phyloP scores from a whole-genome alignment of 2,888 invertebrate species.

The Drosophila mimica region DNA sequence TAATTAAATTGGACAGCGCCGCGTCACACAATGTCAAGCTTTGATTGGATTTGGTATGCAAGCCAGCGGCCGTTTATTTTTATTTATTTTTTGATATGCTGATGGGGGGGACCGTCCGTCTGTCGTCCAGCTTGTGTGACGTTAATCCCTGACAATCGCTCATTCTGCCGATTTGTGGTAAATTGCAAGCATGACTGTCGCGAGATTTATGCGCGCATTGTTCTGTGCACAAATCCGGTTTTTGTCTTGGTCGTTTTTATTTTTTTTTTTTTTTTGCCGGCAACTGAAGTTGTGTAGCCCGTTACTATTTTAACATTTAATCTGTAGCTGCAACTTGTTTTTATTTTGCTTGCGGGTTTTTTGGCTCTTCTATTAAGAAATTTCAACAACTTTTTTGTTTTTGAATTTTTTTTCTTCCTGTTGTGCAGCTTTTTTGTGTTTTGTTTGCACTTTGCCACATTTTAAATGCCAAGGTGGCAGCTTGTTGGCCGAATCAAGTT shows the following conservation, averaged over 20 bases:
- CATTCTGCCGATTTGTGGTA: constrained; percentile 62
- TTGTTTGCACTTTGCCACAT: constrained; percentile 64
- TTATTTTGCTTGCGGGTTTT: constrained; percentile 35
- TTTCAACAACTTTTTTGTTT: constrained; percentile 45
- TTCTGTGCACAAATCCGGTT: constrained; percentile 77
- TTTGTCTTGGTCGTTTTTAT: constrained; percentile 42
- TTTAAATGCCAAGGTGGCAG: constrained; percentile 73
- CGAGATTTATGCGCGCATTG: constrained; percentile 78
- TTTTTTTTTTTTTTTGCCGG: constrained; percentile 46
- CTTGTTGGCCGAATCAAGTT: constrained; percentile 47
- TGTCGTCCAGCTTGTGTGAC: constrained; percentile 24
- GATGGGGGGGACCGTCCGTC: background rate
- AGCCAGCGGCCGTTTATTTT: constrained; percentile 21
- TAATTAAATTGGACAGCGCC: constrained; percentile 45
- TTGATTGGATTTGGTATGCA: constrained; percentile 65
- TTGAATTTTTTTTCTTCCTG: constrained; percentile 60
- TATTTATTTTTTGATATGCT: constrained; percentile 17
- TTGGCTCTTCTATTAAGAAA: constrained; percentile 76
- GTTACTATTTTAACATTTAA: constrained; percentile 68
- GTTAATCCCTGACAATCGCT: constrained; percentile 73
- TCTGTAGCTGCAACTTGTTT: constrained; percentile 47
- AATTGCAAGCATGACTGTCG: constrained; percentile 67
- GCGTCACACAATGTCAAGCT: constrained; percentile 72
- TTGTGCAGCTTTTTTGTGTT: constrained; percentile 48
- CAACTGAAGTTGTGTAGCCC: constrained; percentile 38